These are phyloP conservation scores for Palloptera scutellata DNA, from an alignment of 2,888 invertebrate genomes.

Conservation along the genomic window DNA sequence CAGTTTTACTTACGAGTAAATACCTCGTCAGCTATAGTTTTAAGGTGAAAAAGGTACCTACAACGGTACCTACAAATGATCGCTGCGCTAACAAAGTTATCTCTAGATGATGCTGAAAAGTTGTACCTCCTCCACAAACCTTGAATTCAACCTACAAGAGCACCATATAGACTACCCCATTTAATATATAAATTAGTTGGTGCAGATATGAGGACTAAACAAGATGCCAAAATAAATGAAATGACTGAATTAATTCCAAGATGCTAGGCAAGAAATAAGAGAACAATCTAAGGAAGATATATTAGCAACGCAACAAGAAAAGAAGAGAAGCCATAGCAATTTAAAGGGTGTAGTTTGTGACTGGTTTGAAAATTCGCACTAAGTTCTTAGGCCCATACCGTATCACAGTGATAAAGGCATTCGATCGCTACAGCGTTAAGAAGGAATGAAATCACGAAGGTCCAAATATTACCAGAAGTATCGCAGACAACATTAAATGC, in stretches of 20 bases:
- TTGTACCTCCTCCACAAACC: slow-evolving; percentile 30
- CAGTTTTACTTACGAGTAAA: too few species aligned
- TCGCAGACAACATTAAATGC: too few species aligned
- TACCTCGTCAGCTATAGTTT: too few species aligned
- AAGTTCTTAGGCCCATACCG: slow-evolving; percentile 57
- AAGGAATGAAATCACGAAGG: slow-evolving; percentile 44
- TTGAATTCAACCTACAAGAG: slow-evolving; percentile 26
- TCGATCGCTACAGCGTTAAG: slow-evolving; percentile 52
- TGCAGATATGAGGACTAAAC: slow-evolving; percentile 18
- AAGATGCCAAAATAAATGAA: slow-evolving; percentile 16
- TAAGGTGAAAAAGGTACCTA: too few species aligned
- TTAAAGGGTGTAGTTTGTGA: slow-evolving; percentile 54
- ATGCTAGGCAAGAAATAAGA: neutral
- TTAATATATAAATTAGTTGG: slow-evolving; percentile 28
- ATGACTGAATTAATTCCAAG: slow-evolving; percentile 12
- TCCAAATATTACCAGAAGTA: too few species aligned
- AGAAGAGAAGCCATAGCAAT: slow-evolving; percentile 42
- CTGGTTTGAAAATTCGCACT: slow-evolving; percentile 50
- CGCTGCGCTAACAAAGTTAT: slow-evolving; percentile 29
- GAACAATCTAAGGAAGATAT: slow-evolving; percentile 27
- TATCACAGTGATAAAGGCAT: slow-evolving; percentile 38
- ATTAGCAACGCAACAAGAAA: slow-evolving; percentile 27
- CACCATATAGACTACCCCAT: slow-evolving; percentile 27
- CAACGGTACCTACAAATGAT: too few species aligned
- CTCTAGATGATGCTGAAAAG: slow-evolving; percentile 27